phyloP scores from a whole-genome alignment of 2,888 invertebrate genomes.

The Marronus borbonicus region DNA sequence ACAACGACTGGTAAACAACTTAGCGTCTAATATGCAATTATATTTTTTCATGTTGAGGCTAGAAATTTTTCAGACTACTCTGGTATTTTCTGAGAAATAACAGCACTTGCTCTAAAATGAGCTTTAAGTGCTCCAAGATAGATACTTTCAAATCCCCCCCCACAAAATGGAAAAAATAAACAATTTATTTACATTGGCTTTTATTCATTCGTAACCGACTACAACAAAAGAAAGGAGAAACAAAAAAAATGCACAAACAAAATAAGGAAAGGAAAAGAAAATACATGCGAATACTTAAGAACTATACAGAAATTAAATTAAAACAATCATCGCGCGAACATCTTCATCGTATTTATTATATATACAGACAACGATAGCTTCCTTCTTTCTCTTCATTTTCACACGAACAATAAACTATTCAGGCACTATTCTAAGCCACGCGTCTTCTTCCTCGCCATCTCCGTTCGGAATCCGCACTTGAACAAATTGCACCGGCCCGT shows the following conservation, averaged over 20 bases:
- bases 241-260: not conserved
- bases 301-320: conserved; percentile 16
- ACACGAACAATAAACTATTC: conserved; percentile 57
- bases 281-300: not conserved
- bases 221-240: not conserved
- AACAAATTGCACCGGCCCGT: conserved; percentile 68
- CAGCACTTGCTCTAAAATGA: too few relatives aligned
- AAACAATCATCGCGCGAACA: not conserved
- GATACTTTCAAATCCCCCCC: too few relatives aligned
- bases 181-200: conserved; percentile 4
- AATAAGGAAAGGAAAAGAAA: not conserved
- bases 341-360: not conserved
- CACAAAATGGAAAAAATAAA: too few relatives aligned
- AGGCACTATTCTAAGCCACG: conserved; percentile 69
- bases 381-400: not conserved
- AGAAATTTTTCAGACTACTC: too few relatives aligned
- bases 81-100: too few relatives aligned
- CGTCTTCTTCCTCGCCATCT: conserved; percentile 69
- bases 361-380: not conserved
- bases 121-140: too few relatives aligned
- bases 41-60: too few relatives aligned
- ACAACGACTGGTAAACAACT: too few relatives aligned
- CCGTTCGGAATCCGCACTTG: conserved; percentile 68
- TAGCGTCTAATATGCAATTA: too few relatives aligned
- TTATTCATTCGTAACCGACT: not conserved